Evolutionary conservation across 2,888 invertebrate genomes (phyloP).

Genomic region (Aromia moschata): DNA sequence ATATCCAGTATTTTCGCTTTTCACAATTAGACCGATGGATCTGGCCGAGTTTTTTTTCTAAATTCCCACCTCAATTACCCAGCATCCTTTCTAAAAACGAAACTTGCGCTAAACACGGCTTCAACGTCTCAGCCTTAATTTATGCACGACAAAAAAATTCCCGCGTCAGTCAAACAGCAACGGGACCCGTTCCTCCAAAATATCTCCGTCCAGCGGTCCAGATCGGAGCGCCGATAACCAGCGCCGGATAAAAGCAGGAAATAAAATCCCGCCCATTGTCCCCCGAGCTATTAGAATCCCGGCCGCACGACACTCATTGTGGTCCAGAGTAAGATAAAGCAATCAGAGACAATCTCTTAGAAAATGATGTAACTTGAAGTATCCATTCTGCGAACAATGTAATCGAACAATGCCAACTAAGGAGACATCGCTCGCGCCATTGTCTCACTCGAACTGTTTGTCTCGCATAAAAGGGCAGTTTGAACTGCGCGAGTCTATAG

Average conservation of each 20-base stretch:
- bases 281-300: constrained; percentile 28
- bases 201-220: constrained; percentile 17
- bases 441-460: constrained; percentile 61
- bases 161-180: background rate
- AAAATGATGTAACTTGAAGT: constrained; percentile 64
- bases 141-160: constrained; percentile 1
- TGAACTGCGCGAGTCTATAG: constrained; percentile 60
- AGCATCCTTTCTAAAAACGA: background rate
- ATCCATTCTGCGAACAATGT: constrained; percentile 61
- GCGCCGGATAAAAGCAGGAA: constrained; percentile 26
- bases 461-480: constrained; percentile 61
- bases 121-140: background rate
- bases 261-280: constrained; percentile 30
- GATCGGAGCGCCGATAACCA: no score
- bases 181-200: background rate
- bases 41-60: no score
- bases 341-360: constrained; percentile 62
- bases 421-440: constrained; percentile 62
- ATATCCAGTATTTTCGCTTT: no score
- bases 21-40: no score
- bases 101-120: background rate
- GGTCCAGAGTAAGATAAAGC: constrained; percentile 59
- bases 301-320: constrained; percentile 47
- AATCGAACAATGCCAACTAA: constrained; percentile 61
- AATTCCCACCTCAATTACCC: no score